Conservation (phyloP, 2,797 vertebrate species). For the Jordanella pulchra region DNA sequence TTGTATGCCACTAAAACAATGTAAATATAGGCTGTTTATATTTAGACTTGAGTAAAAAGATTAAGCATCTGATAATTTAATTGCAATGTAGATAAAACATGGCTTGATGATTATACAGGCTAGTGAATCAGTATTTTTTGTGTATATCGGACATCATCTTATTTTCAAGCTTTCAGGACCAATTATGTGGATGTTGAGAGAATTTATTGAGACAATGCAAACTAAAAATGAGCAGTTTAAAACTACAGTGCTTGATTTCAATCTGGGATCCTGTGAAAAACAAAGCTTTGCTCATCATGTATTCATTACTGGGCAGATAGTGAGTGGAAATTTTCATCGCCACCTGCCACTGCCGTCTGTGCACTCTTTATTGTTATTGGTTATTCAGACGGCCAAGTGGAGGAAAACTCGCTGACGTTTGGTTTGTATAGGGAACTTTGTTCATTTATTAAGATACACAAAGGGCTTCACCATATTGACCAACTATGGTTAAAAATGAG, state of each 20-base stretch:
- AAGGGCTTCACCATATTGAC: neutral
- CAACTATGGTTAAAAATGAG: neutral
- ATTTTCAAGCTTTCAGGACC: neutral
- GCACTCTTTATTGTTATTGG: neutral
- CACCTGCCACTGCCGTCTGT: constrained; percentile 26
- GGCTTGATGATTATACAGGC: neutral
- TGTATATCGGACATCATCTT: neutral
- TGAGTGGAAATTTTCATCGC: constrained; percentile 11
- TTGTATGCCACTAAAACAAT: neutral
- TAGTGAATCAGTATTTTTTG: neutral
- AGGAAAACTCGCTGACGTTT: constrained; percentile 10
- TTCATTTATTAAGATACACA: neutral
- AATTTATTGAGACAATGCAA: neutral
- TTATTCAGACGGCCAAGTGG: constrained; percentile 20
- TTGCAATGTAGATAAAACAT: neutral
- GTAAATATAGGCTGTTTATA: neutral
- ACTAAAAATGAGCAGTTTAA: neutral
- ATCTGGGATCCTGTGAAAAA: neutral
- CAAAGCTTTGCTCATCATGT: neutral
- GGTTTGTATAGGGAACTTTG: neutral
- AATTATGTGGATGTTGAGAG: neutral
- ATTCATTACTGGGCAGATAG: constrained; percentile 29
- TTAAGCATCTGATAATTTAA: neutral
- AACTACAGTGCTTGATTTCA: neutral
- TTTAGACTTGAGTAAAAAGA: neutral